A percentile compares a stretch with the other conserved stretches of the same genome.
phyloP scores from a whole-genome alignment of 2,797 vertebrate genomes.

The Hafferia zeledoni region DNA sequence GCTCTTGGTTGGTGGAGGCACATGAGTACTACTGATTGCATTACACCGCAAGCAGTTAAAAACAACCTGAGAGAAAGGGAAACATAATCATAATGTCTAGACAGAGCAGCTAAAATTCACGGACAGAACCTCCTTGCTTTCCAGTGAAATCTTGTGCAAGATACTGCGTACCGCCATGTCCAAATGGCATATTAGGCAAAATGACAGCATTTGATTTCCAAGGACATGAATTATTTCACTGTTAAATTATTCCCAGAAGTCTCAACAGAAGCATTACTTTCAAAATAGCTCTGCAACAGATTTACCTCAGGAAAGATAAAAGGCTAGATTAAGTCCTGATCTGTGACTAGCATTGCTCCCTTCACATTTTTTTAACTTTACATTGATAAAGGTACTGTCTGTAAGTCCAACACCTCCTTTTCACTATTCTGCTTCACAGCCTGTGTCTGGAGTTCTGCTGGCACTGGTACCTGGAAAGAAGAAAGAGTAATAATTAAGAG shows the following conservation, averaged over 20 bases:
- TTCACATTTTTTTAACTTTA: background rate
- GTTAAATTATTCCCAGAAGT: background rate
- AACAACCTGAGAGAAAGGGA: slow-evolving; percentile 43
- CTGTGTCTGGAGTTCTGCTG: background rate
- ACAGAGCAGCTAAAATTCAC: slow-evolving; percentile 56
- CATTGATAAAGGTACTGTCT: background rate
- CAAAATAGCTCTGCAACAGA: background rate
- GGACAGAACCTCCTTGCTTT: slow-evolving; percentile 47
- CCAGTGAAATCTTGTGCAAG: slow-evolving; percentile 19
- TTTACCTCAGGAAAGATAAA: background rate
- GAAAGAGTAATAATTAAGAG: background rate
- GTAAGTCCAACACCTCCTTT: background rate
- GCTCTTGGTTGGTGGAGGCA: background rate
- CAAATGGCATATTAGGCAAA: slow-evolving; percentile 12
- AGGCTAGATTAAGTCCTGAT: background rate
- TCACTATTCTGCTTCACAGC: background rate
- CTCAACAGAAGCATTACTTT: background rate
- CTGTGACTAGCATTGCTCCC: background rate
- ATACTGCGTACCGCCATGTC: background rate
- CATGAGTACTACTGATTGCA: slow-evolving; percentile 26
- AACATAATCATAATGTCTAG: slow-evolving; percentile 21
- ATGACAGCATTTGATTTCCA: background rate
- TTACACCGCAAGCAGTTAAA: slow-evolving; percentile 33
- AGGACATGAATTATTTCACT: background rate
- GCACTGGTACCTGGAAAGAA: background rate